These are phyloP conservation scores for Oryzias dopingdopingensis DNA, from an alignment of 2,797 vertebrate species.

Conservation along the genomic window DNA sequence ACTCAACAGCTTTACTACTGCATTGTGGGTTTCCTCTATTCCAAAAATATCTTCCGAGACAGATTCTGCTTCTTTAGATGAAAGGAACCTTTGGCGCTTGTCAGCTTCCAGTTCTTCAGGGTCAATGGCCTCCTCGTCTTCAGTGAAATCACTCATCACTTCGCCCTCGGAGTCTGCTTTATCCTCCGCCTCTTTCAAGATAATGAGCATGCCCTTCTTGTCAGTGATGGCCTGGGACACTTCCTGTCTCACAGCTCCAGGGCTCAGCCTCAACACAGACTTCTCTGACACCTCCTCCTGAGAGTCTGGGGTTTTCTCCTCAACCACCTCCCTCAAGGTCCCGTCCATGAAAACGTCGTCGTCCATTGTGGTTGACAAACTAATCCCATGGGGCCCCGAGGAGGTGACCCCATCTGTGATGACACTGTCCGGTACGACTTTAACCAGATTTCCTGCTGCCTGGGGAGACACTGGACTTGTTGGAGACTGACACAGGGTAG, in stretches of 20 bases:
- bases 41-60: constrained; percentile 15
- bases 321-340: constrained; percentile 75
- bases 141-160: constrained; percentile 8
- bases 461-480: constrained; percentile 85
- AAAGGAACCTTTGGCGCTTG: constrained; percentile 6
- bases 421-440: constrained; percentile 82
- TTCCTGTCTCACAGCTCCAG: constrained; percentile 76
- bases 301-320: constrained; percentile 59
- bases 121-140: constrained; percentile 14
- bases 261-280: constrained; percentile 68
- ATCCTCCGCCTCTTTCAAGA: constrained; percentile 83
- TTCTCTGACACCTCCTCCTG: constrained; percentile 70
- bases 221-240: constrained; percentile 80
- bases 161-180: constrained; percentile 19
- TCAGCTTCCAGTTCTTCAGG: constrained; percentile 13
- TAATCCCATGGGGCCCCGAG: constrained; percentile 67
- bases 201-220: constrained; percentile 79
- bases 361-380: constrained; percentile 67
- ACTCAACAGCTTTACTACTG: constrained; percentile 14
- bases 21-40: constrained; percentile 9
- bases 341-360: constrained; percentile 83
- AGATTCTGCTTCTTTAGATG: constrained; percentile 21
- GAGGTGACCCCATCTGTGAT: constrained; percentile 79
- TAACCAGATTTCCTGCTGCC: constrained; percentile 80
- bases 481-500: constrained; percentile 31